Evolutionary conservation across 2,888 invertebrate species (phyloP), one percentile per base, ranked within the genome.

Genomic region (Lypha dubia): DNA sequence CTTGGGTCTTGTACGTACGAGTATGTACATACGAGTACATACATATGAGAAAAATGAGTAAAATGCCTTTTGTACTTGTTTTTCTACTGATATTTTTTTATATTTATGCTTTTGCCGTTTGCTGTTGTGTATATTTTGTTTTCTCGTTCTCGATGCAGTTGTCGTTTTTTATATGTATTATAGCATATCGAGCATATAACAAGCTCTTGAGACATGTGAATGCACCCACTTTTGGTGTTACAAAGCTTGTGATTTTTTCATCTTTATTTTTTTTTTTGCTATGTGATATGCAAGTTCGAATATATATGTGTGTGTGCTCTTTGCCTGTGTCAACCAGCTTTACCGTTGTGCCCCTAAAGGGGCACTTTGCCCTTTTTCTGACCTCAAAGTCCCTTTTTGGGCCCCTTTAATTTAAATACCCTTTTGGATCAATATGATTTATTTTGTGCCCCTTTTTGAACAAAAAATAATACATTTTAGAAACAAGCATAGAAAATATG

Each of bases 201-300:
- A 90, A 90, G 91, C 90, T 90, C 90, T 90, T 91, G 90, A 90
- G 90, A 90, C 90, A 90, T 90, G 90, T 89, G 91, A 91, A 90
- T 90, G 90, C 89, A 90, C 90, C 91, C 91, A 91, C 91, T 91
- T 90, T 90, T 67, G 82, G 84, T 82, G 84, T 81, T 77, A 84
- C 70, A 81, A 81, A 84, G 44, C 22, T 68, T 73, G 62, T 46
- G 60, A 56, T 51, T 60, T 76, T 56, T 60, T 49, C n/a, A n/a
- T n/a, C n/a, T n/a, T 20, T 11, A 13, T 68, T 63, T 63, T 24
- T 56, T 51, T 73, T 20, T 49, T 73, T 73, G 58, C 24, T 32
- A 74, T 74, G 73, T 73, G 11, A 35, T 7, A 60, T 35, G 60
- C 22, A 51, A 22, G 32, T 53, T n/a, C n/a, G n/a, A n/a, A n/a